Base-by-base conservation (phyloP, 2,797 vertebrate species). In the Naso thynnoides region DNA sequence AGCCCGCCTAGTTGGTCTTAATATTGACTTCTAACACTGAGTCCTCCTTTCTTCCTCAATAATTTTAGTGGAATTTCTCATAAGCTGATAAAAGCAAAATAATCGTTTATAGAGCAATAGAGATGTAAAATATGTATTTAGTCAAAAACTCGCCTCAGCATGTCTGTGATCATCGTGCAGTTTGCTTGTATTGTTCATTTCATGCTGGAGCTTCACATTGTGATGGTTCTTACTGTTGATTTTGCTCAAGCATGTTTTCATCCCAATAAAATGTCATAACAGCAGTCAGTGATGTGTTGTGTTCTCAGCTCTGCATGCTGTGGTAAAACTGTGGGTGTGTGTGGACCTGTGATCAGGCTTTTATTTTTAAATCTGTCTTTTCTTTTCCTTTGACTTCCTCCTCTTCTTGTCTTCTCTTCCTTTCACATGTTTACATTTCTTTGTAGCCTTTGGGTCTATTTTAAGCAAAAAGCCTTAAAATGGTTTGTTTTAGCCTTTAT, bases 221-320 rank as follows among this genome's bases (percentile, higher is more conserved):
- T 47, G 1, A 39, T 53, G 27, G 58, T 64, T 8, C 67, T 33
- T 52, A 47, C 45, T 11, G 66, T 86, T 84, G 0, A 55, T 72
- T 83, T 78, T 73, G 76, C 73, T 83, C 7, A 1, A 69, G 83
- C 81, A 73, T 76, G 81, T 88, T 83, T 64, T 70, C 53, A 86
- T 75, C 52, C 57, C 58, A 90, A 91, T 91, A 89, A 91, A 92
- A 69, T 24, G 44, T 74, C 79, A 63, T 41, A 36, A 65, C 44
- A 44, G 47, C 55, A 54, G 58, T 63, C 24, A 18, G 52, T 44
- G 55, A 80, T 63, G 66, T 70, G 69, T 81, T 73, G 27, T 63
- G 61, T 62, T 72, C 29, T 78, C 31, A 68, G 71, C 29, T 65
- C 50, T 64, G 80, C 82, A 67, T 71, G 69, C 54, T 59, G 45